Evolutionary conservation across 2,888 invertebrate species (phyloP), one percentile per base, ranked within the genome.

Genomic region (Notodonta ziczac): DNA sequence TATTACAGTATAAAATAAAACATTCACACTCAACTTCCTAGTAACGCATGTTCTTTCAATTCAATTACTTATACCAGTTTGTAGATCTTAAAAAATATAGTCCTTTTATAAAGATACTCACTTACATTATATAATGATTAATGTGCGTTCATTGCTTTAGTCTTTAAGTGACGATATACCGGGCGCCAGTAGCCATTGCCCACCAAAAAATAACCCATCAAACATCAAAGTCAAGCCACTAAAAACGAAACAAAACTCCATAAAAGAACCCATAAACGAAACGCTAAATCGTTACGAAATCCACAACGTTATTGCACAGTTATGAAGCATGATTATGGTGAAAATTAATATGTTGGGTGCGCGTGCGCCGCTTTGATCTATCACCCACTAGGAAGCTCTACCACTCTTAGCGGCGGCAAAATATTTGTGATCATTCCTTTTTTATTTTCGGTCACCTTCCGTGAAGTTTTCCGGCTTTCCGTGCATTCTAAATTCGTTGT

Each of bases 301-400:
- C 39, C 73, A 73, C 70, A 64, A 60, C 62, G 66, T 72, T 75
- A 77, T 79, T 77, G 77, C 76, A 61, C 65, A 75, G 76, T 81
- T 83, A 83, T 83, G 85, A 83, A 75, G 67, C 69, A 80, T 83
- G 83, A 86, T 88, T 86, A 85, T 82, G 81, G 80, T 77, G 80
- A 81, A 83, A 83, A 87, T 85, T 83, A 84, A 86, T 87, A 77
- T 81, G 67, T 66, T 65, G 65, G 24, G 61, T 66, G 76, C 64
- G 67, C 69, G 51, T 55, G 60, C 69, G 66, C 72, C 66, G 65
- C 84, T 90, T 90, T 91, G 90, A 90, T 89, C 88, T 89, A 86
- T 87, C 86, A 83, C 79, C 79, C 72, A 85, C 76, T 70, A 86
- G 87, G 89, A 88, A 88, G 85, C 48, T 46, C 60, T 62, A 70